A percentile compares a stretch with the other conserved stretches of the same genome.
Conservation (phyloP, 2,888 invertebrate genomes). For the Lysandra coridon region DNA sequence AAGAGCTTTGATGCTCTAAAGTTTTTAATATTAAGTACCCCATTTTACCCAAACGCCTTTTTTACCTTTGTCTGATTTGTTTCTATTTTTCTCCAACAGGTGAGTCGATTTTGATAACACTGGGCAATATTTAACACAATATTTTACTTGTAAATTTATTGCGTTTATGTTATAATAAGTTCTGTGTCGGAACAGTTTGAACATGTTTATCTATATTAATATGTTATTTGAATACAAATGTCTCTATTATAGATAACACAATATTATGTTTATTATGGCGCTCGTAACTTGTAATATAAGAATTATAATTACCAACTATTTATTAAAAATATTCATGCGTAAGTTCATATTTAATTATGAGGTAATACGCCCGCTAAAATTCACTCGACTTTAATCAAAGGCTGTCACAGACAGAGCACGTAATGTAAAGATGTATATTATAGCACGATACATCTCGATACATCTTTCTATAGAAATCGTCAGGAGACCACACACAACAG, state of each 20-base stretch:
- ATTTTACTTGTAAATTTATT: background rate
- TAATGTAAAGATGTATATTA: too few species aligned
- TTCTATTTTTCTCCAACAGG: too few species aligned
- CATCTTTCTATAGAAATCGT: too few species aligned
- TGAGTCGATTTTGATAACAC: too few species aligned
- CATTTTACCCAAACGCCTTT: too few species aligned
- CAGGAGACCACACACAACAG: too few species aligned
- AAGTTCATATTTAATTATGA: background rate
- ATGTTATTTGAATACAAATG: conserved; percentile 10
- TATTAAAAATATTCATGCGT: background rate
- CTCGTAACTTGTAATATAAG: background rate
- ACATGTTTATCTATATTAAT: conserved; percentile 6
- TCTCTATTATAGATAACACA: conserved; percentile 14
- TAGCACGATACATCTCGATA: too few species aligned
- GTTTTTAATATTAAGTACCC: too few species aligned
- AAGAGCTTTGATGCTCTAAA: too few species aligned
- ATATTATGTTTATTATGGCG: background rate
- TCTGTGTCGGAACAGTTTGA: background rate
- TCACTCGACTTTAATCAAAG: background rate
- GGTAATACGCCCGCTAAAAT: background rate
- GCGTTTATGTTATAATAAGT: background rate
- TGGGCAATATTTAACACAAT: too few species aligned
- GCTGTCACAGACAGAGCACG: too few species aligned
- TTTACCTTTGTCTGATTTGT: too few species aligned
- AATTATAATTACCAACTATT: background rate